Evolutionary conservation across 30 jellyfish, hydroid and myxozoan species (phyloP).

Genomic region (Aurelia sp.): DNA sequence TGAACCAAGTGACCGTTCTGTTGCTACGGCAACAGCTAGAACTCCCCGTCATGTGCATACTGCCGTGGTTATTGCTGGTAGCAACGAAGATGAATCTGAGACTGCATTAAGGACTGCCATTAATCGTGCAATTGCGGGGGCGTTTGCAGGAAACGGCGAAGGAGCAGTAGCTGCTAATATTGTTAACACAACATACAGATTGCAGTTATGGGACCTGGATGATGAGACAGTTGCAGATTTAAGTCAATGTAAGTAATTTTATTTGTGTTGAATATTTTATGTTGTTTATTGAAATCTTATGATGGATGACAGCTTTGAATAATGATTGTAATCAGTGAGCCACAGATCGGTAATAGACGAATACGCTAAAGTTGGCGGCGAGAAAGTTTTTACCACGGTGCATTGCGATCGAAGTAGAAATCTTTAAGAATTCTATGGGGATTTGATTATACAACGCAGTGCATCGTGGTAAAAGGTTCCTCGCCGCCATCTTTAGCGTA

Average conservation of each 20-base stretch:
- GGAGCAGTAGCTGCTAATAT: conserved; percentile 96
- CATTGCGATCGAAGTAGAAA: too few relatives aligned
- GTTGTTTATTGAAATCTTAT: too few relatives aligned
- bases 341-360: neutral
- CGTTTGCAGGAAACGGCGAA: conserved; percentile 94
- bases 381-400: too few relatives aligned
- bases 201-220: conserved; percentile 85
- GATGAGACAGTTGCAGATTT: conserved; percentile 41
- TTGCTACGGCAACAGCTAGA: conserved; percentile 92
- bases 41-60: conserved; percentile 87
- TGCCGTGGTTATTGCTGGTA: conserved; percentile 77
- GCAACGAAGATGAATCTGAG: conserved; percentile 59
- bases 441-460: too few relatives aligned
- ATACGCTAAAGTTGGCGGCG: neutral
- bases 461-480: neutral
- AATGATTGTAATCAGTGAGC: too few relatives aligned
- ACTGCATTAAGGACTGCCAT: conserved; percentile 82
- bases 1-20: conserved; percentile 43
- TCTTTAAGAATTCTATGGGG: too few relatives aligned
- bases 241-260: conserved; percentile 44
- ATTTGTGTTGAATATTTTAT: too few relatives aligned
- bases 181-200: conserved; percentile 87
- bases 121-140: conserved; percentile 94
- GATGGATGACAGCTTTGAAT: too few relatives aligned
- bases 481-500: too few relatives aligned